These are phyloP conservation scores for Cryptops parisi DNA, from an alignment of 2,888 invertebrate genomes.

Conservation along the genomic window DNA sequence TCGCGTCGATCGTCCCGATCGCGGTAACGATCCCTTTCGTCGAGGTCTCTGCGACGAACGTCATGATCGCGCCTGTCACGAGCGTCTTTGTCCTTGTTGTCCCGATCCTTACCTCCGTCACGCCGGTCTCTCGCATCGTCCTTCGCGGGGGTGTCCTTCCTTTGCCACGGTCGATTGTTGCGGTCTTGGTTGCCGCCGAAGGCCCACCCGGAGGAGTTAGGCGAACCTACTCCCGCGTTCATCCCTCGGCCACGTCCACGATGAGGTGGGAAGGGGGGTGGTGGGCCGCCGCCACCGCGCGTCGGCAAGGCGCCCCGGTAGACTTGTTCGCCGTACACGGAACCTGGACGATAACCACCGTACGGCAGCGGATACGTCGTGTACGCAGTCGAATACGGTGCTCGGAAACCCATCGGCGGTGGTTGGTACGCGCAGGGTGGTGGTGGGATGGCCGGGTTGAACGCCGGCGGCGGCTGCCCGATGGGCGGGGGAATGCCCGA, in stretches of 20 bases:
- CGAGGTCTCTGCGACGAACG: neutral
- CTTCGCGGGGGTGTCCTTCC: slow-evolving; percentile 11
- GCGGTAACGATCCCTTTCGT: slow-evolving; percentile 1
- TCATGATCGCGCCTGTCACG: slow-evolving; percentile 3
- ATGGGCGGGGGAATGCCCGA: neutral
- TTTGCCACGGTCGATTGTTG: slow-evolving; percentile 1
- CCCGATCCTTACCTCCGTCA: neutral
- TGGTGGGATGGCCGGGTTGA: neutral
- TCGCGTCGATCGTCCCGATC: slow-evolving; percentile 7
- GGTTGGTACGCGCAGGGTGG: slow-evolving; percentile 1
- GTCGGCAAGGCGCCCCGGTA: neutral
- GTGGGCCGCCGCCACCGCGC: too few relatives aligned
- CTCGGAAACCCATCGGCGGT: neutral
- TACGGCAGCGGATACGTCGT: neutral
- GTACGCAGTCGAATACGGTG: neutral
- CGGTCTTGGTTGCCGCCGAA: slow-evolving; percentile 1
- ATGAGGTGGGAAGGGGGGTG: too few relatives aligned
- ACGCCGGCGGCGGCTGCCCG: neutral
- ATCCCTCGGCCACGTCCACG: slow-evolving; percentile 10
- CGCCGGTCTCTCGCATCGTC: slow-evolving; percentile 9
- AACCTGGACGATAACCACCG: neutral
- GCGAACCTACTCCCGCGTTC: too few relatives aligned
- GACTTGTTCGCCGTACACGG: neutral
- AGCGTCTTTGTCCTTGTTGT: neutral
- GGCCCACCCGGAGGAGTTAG: too few relatives aligned